A percentile compares a stretch with the other conserved stretches of the same genome.
phyloP scores from a whole-genome alignment of 2,888 invertebrate genomes.

The Lasiommata megera region DNA sequence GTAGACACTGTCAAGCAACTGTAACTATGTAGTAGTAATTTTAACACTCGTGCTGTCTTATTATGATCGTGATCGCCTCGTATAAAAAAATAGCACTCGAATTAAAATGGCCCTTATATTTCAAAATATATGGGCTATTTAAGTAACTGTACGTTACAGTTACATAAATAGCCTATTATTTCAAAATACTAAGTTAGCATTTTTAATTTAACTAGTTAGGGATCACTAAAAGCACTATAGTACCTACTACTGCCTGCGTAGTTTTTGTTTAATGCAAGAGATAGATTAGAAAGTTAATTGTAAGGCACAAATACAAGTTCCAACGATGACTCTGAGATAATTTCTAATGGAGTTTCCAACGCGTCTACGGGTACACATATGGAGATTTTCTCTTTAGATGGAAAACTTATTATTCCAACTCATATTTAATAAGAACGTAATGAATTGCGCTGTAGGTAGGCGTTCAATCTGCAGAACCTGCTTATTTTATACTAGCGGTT shows the following conservation, averaged over 20 bases:
- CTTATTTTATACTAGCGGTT: not conserved
- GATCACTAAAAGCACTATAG: conserved; percentile 23
- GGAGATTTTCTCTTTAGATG: conserved; percentile 35
- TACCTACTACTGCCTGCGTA: conserved; percentile 18
- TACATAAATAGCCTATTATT: not conserved
- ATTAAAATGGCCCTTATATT: no score
- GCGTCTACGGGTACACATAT: conserved; percentile 28
- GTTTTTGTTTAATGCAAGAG: conserved; percentile 35
- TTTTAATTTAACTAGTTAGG: not conserved
- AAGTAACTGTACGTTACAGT: no score
- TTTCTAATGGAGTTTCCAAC: conserved; percentile 42
- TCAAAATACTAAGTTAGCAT: not conserved
- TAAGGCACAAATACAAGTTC: conserved; percentile 38
- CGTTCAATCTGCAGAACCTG: not conserved
- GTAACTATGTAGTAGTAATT: no score
- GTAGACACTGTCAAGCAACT: no score
- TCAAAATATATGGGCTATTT: no score
- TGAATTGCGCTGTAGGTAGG: not conserved
- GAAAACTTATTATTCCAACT: conserved; percentile 28
- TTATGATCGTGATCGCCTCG: no score
- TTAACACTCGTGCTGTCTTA: no score
- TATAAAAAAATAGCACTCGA: no score
- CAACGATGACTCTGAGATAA: conserved; percentile 36
- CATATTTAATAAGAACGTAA: conserved; percentile 18
- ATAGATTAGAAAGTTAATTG: conserved; percentile 44